Conservation (phyloP, 2,888 invertebrate genomes). For the Cataglyphis livida region DNA sequence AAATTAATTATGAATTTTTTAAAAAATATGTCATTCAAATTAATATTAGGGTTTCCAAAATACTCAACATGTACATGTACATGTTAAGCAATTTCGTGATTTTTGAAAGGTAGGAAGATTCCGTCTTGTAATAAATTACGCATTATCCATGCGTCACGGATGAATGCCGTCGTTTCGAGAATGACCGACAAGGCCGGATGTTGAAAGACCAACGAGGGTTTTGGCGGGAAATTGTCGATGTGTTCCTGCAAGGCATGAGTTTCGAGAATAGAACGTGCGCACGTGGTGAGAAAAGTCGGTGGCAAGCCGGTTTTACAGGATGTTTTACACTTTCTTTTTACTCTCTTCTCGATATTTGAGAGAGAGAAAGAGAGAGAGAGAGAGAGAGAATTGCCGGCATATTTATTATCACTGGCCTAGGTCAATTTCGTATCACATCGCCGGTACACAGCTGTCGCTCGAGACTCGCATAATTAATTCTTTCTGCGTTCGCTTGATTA, state of each 20-base stretch:
- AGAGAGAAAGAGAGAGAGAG: neutral
- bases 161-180: neutral
- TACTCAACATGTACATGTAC: too few relatives aligned
- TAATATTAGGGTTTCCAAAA: neutral
- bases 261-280: slow-evolving; percentile 56
- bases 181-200: neutral
- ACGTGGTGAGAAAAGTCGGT: slow-evolving; percentile 60
- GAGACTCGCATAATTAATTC: slow-evolving; percentile 50
- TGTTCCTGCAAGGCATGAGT: slow-evolving; percentile 17
- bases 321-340: slow-evolving; percentile 39
- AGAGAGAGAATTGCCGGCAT: slow-evolving; percentile 41
- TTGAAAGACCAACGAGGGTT: slow-evolving; percentile 16
- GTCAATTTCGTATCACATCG: slow-evolving; percentile 66
- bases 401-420: slow-evolving; percentile 73
- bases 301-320: slow-evolving; percentile 61
- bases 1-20: neutral
- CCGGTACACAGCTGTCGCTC: slow-evolving; percentile 1
- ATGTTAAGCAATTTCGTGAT: neutral
- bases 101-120: neutral
- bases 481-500: neutral
- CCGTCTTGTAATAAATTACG: neutral
- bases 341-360: neutral
- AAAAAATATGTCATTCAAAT: neutral
- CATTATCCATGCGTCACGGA: neutral
- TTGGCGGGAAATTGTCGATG: slow-evolving; percentile 62